Base-by-base conservation (phyloP, 2,797 vertebrate genomes). In the Pangasius macronema region DNA sequence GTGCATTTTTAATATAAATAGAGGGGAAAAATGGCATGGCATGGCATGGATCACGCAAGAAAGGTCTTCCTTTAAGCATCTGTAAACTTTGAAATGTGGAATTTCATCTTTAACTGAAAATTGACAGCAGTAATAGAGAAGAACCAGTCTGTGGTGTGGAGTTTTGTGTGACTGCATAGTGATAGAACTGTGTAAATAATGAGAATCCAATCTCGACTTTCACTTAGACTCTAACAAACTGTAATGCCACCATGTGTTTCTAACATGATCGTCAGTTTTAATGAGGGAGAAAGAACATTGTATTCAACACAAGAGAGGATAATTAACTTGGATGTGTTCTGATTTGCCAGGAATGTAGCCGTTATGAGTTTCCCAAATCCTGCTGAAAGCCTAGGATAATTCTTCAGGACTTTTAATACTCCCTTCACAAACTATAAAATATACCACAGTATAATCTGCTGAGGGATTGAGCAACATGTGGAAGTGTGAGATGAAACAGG, bases 401-500 rank as follows among this genome's bases (percentile, higher is more conserved):
- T 82, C 33, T 76, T 59, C 46, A 55, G 42, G 16, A 65, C 27
- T 20, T 73, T 82, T 67, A 4, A 79, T 59, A 63, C 76, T 63
- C 46, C 7, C 57, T 83, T 30, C 27, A 68, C 53, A 84, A 80
- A 79, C 61, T 80, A 49, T n/a, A 83, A 59, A 63, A 51, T 51
- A 51, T 55, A n/a, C 67, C 30, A 39, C 42, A 59, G 33, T 76
- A 57, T 36, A 82, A 63, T 53, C 7, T 39, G 46, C 39, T 86
- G 83, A 88, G 79, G 88, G 83, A 87, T 57, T 87, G 75, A 86
- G 76, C 7, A 3, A 27, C 46, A 20, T 73, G 68, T 83, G 49
- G 27, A 27, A n/a, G 51, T 79, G 53, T 88, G 83, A 84, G 73
- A 85, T 49, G 73, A 76, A 91, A 84, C 79, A 46, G 55, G 73